These are phyloP conservation scores for Palythoa grandis DNA, from an alignment of 92 coral and sea anemone genomes.

Conservation along the genomic window DNA sequence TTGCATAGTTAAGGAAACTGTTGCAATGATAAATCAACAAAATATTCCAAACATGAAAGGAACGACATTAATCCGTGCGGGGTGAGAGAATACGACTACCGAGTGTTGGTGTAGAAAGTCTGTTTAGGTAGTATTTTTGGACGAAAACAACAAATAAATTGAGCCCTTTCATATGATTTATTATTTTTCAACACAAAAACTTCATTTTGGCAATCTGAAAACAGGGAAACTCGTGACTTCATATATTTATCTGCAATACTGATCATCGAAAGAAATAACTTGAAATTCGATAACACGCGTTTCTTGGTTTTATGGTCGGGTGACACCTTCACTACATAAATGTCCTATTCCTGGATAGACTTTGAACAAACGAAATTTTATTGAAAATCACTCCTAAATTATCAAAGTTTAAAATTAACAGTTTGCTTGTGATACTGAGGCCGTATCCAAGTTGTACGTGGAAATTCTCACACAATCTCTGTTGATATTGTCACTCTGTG, in stretches of 20 bases:
- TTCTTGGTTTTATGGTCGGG: neutral
- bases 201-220: neutral
- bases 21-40: neutral
- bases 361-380: neutral
- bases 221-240: neutral
- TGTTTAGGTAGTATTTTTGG: neutral
- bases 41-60: constrained; percentile 29
- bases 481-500: constrained; percentile 35
- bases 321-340: neutral
- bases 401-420: neutral
- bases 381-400: neutral
- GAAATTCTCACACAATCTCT: constrained; percentile 36
- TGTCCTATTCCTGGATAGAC: constrained; percentile 11
- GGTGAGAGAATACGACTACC: neutral
- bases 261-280: constrained; percentile 12
- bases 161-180: neutral
- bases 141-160: neutral
- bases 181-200: neutral
- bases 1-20: neutral
- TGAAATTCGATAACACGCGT: constrained; percentile 30
- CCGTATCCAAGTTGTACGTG: constrained; percentile 4
- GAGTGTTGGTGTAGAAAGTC: neutral
- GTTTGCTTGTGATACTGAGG: neutral
- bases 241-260: neutral
- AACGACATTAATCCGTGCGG: neutral